Base-by-base conservation (phyloP, 1,140 invertebrate species). In the Agrypnia vestita region DNA sequence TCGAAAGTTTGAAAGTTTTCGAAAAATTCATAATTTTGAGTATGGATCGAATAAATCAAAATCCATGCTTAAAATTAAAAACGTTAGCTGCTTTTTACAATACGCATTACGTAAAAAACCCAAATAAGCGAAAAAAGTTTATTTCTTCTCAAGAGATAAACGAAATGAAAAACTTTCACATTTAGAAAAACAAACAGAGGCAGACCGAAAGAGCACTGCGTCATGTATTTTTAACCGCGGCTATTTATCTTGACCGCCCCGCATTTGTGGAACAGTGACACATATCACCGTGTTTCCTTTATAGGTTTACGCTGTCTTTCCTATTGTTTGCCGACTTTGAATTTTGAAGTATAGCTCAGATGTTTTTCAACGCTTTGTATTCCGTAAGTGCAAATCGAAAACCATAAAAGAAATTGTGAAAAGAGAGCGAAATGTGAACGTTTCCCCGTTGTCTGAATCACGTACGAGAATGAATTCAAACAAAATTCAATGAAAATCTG, bases 181-280 rank as follows among this genome's bases (percentile, higher is more conserved):
- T 44, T 71, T 53, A 69, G 47, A 56, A 73, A 73, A 53, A 73
- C 53, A 73, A 73, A 73, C 71, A 7, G 21, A 15, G 21, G 49
- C 71, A n/a, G 19, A 25, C 21, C 53, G 17, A 61, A 49, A 13
- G 51, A 73, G 53, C 69, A 61, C 43, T 46, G 55, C 35, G 25
- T 35, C 72, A 49, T 71, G 53, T 82, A 82, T 82, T 82, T 82
- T 82, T 79, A 79, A 76, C 80, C 73, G 47, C 72, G 59, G 43
- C 77, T 82, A 82, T 82, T 82, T 82, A 82, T 82, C 80, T 82
- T 82, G 79, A 80, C 79, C 80, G 79, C 25, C 17, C 51, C 13
- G 11, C 10, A 9, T 49, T 53, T 12, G 43, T 47, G 53, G 73
- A 12, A 21, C 0, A 19, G 73, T 61, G 51, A 75, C 73, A 75